Conservation (phyloP, 2,113 vertebrate genomes). For the Microtus richardsoni region DNA sequence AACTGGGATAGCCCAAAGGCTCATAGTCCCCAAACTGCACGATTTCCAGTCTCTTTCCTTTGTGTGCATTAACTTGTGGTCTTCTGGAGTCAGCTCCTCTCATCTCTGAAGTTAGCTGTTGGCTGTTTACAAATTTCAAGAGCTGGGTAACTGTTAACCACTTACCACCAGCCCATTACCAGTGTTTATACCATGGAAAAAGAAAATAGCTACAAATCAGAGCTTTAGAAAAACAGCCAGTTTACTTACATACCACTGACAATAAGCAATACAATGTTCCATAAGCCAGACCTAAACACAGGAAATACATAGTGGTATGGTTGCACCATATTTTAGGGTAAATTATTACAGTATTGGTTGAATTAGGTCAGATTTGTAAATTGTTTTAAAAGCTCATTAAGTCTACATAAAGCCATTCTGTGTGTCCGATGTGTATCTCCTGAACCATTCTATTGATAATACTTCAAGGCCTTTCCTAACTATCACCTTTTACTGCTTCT, state of each 20-base stretch:
- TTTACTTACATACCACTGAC: constrained; percentile 25
- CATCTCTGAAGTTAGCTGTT: not conserved
- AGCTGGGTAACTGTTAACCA: not conserved
- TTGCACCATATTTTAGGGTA: constrained; percentile 53
- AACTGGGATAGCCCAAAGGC: not conserved
- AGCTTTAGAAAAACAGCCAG: not conserved
- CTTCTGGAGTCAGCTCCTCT: not conserved
- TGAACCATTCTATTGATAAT: constrained; percentile 54
- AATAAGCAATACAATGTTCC: not conserved
- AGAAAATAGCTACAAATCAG: constrained; percentile 26
- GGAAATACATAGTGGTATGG: not conserved
- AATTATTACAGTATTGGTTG: constrained; percentile 54
- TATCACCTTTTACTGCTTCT: constrained; percentile 60
- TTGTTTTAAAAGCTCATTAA: constrained; percentile 64
- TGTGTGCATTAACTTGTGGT: not conserved
- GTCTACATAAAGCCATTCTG: constrained; percentile 65
- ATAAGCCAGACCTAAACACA: constrained; percentile 41
- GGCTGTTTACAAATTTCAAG: constrained; percentile 15
- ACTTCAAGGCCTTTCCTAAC: constrained; percentile 39
- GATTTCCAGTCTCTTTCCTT: not conserved
- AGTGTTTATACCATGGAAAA: constrained; percentile 21
- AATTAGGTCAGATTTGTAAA: constrained; percentile 72
- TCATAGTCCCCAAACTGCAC: not conserved
- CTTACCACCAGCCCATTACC: not conserved
- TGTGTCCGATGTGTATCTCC: constrained; percentile 54